phyloP scores from a whole-genome alignment of 2,797 vertebrate genomes.

The Chiloscyllium punctatum region DNA sequence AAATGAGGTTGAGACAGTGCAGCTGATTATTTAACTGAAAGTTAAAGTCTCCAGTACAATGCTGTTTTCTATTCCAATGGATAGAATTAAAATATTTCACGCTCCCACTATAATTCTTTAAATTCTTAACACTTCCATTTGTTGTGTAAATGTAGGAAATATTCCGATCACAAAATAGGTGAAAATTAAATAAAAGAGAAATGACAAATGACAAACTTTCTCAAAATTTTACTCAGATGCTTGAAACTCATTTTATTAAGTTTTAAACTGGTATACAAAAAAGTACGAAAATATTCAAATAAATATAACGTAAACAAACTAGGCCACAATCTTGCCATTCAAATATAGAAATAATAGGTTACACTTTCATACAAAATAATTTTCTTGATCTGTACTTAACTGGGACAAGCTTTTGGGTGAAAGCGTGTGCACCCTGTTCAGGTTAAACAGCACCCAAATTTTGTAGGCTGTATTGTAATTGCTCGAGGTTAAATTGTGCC shows the following conservation, averaged over 20 bases:
- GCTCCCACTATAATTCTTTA: not conserved
- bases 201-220: not conserved
- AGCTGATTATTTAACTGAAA: not conserved
- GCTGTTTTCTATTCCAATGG: not conserved
- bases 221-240: not conserved
- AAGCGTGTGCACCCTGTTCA: not conserved
- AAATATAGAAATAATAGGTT: not conserved
- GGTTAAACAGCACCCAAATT: not conserved
- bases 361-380: not conserved
- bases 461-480: not conserved
- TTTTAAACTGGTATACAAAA: not conserved
- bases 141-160: not conserved
- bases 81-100: not conserved
- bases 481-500: not conserved
- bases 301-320: not conserved
- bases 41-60: not conserved
- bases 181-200: not conserved
- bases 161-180: not conserved
- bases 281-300: not conserved
- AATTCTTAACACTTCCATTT: not conserved
- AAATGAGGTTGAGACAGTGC: not conserved
- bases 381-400: not conserved
- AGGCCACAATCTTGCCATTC: not conserved
- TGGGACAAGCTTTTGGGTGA: not conserved
- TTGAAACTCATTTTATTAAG: not conserved